Conservation (phyloP, 2,888 invertebrate species). For the Dynastes maya region DNA sequence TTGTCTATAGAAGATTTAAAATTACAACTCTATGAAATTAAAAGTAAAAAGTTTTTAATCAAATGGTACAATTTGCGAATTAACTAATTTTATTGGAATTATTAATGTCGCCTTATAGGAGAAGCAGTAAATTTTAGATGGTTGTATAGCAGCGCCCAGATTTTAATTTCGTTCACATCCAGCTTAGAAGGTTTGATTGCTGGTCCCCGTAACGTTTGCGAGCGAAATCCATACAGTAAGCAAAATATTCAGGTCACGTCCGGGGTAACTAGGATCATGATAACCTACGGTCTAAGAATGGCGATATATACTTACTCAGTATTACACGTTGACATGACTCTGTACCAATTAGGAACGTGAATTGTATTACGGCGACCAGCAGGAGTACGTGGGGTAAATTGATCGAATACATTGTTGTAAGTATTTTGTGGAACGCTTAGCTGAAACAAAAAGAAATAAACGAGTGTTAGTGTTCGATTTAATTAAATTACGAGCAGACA, state of each 20-base stretch:
- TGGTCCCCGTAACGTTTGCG: not conserved
- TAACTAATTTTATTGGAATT: too few relatives aligned
- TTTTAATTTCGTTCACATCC: constrained; percentile 22
- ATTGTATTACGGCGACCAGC: constrained; percentile 12
- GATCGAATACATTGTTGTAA: constrained; percentile 13
- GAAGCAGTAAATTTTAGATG: not conserved
- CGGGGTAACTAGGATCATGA: constrained; percentile 17
- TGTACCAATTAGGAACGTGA: constrained; percentile 14
- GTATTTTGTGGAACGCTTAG: not conserved
- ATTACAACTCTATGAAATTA: too few relatives aligned
- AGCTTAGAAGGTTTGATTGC: constrained; percentile 4
- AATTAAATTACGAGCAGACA: too few relatives aligned
- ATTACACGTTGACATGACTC: constrained; percentile 46
- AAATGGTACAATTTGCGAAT: too few relatives aligned
- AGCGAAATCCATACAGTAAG: constrained; percentile 9
- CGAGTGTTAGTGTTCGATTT: too few relatives aligned
- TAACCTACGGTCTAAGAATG: constrained; percentile 26
- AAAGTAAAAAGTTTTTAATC: too few relatives aligned
- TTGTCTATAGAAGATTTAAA: not conserved
- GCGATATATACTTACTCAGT: constrained; percentile 44
- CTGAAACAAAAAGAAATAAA: constrained; percentile 13
- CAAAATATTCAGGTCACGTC: constrained; percentile 17
- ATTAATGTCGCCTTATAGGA: too few relatives aligned
- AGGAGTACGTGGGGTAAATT: not conserved
- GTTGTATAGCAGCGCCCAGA: not conserved